Conservation (phyloP, 2,113 vertebrate species). For the Ceuthmochares aereus region DNA sequence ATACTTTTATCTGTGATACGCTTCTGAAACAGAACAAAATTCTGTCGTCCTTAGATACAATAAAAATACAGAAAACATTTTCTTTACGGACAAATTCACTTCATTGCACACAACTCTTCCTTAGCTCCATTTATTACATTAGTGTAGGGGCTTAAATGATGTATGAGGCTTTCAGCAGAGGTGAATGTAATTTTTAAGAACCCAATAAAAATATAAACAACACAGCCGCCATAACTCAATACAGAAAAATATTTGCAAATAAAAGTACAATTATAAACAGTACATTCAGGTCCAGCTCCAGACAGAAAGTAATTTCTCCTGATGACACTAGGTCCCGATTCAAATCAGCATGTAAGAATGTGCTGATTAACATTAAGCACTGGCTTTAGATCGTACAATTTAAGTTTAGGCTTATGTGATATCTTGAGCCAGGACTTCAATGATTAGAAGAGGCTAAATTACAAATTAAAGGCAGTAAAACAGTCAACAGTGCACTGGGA, state of each 20-base stretch:
- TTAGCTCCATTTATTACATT: conserved; percentile 56
- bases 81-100: background rate
- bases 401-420: background rate
- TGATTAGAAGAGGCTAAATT: background rate
- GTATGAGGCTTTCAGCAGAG: conserved; percentile 44
- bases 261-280: conserved; percentile 6
- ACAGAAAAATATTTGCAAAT: conserved; percentile 51
- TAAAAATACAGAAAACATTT: conserved; percentile 13
- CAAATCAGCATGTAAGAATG: background rate
- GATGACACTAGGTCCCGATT: background rate
- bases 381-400: background rate
- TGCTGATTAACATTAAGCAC: background rate
- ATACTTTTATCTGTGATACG: background rate
- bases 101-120: conserved; percentile 4
- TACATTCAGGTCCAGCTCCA: background rate
- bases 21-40: conserved; percentile 25
- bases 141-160: conserved; percentile 28
- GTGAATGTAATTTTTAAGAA: conserved; percentile 33
- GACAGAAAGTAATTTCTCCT: background rate
- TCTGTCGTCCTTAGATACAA: background rate
- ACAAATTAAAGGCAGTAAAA: conserved; percentile 1
- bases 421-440: background rate
- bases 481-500: background rate
- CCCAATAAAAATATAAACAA: conserved; percentile 25
- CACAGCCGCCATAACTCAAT: background rate